Evolutionary conservation across 2,113 vertebrate genomes (phyloP).

Genomic region (Rhizomys pruinosus): DNA sequence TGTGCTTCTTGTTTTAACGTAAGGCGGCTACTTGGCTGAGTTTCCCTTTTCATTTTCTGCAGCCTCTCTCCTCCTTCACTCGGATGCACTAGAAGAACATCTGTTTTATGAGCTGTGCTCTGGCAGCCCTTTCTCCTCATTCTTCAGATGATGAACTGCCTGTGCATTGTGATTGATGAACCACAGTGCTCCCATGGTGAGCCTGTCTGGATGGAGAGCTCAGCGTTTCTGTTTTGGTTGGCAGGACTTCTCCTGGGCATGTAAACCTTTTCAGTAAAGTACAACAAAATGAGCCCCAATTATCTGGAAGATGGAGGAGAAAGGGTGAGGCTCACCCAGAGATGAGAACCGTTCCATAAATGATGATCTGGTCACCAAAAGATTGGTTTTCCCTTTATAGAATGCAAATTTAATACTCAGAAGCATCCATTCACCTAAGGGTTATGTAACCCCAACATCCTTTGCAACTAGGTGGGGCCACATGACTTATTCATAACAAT

Average conservation of each 20-base stretch:
- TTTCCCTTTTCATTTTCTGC: slow-evolving; percentile 60
- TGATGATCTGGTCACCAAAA: background rate
- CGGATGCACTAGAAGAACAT: slow-evolving; percentile 73
- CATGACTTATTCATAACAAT: background rate
- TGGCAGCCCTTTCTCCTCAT: slow-evolving; percentile 79
- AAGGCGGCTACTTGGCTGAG: slow-evolving; percentile 36
- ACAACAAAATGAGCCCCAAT: background rate
- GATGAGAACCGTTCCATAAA: background rate
- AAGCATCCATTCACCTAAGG: background rate
- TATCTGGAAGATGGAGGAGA: background rate
- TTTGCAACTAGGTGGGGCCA: background rate
- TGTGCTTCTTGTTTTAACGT: slow-evolving; percentile 21
- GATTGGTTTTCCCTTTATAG: background rate
- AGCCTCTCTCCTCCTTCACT: slow-evolving; percentile 58
- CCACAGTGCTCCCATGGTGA: slow-evolving; percentile 2
- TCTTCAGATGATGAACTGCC: slow-evolving; percentile 79
- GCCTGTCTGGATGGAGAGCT: slow-evolving; percentile 23
- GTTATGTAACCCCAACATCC: background rate
- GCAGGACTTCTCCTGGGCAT: background rate
- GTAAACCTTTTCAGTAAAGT: background rate
- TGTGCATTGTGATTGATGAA: slow-evolving; percentile 81
- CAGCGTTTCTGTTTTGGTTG: slow-evolving; percentile 3
- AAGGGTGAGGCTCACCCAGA: background rate
- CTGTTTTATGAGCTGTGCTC: slow-evolving; percentile 73
- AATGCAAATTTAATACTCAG: background rate